Base-by-base conservation (phyloP, 2,797 vertebrate species). In the Poeciliopsis paucimaculata region DNA sequence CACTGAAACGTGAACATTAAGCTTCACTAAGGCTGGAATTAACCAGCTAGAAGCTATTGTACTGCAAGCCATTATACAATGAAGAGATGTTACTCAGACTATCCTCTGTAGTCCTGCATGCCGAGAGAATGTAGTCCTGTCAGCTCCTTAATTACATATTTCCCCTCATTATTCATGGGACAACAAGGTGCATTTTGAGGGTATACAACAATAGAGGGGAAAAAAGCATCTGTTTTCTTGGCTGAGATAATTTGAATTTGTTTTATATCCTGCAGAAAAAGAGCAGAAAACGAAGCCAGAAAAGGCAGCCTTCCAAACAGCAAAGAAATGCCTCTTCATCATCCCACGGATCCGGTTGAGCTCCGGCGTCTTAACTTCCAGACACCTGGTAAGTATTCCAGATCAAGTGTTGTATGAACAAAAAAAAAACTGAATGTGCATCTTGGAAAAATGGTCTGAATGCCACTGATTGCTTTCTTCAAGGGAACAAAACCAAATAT, bases 301-400 rank as follows among this genome's bases (percentile, higher is more conserved):
- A 99, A 99, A 90, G 98, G 97, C 91, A 99, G 98, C 86, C 96
- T 99, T 55, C 98, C 98, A 10, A 98, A 98, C 94, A 98, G 95
- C 93, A 99, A 99, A 84, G 98, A 99, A 89, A 95, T 98, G 87
- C 97, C 97, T 0, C 97, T 98, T 75, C 98, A 98, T 79, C 96
- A 99, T 74, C 98, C 98, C 77, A 99, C 98, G 15, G 98, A 99
- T 84, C 98, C 98, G 0, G 98, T 99, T 36, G 98, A 99, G 89
- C 96, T 99, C 13, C 96, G 98, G 39, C 97, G 98, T 76, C 97
- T 99, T 93, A 99, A 99, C 95, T 99, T 99, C 93, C 98, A 99
- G 93, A 99, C 98, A 8, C 98, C 98, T 5, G 98, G 98, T 99
- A 95, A 96, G 96, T 86, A 11, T 71, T 64, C 28, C 6, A 16